These are phyloP conservation scores for Micromussa lordhowensis DNA, from an alignment of 92 coral and sea anemone genomes.

Conservation along the genomic window DNA sequence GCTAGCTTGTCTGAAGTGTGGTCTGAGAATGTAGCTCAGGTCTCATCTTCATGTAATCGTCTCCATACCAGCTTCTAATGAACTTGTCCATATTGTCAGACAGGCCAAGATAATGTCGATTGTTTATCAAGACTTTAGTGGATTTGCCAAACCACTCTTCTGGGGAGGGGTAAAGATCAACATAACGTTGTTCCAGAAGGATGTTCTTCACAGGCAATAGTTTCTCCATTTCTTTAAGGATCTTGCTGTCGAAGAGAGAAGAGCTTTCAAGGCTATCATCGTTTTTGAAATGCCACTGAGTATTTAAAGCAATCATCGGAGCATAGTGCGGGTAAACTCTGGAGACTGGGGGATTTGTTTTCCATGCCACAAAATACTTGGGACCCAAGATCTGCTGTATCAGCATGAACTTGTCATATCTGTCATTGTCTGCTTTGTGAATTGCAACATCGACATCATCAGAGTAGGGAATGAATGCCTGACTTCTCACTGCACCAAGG, in stretches of 20 bases:
- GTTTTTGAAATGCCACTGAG: slow-evolving; percentile 2
- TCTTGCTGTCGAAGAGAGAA: background rate
- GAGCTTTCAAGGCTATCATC: slow-evolving; percentile 6
- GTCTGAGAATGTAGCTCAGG: slow-evolving; percentile 14
- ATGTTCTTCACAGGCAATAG: slow-evolving; percentile 12
- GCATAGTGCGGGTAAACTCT: slow-evolving; percentile 20
- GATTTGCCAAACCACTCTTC: background rate
- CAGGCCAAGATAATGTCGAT: background rate
- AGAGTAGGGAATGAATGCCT: slow-evolving; percentile 58
- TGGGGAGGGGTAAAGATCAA: slow-evolving; percentile 19
- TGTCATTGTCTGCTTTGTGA: slow-evolving; percentile 26
- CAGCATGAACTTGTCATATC: background rate
- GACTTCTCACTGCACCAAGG: slow-evolving; percentile 69
- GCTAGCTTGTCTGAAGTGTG: background rate
- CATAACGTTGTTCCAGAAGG: background rate
- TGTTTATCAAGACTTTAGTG: slow-evolving; percentile 7
- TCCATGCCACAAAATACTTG: slow-evolving; percentile 21
- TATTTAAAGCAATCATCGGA: slow-evolving; percentile 1
- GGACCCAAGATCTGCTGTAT: slow-evolving; percentile 12
- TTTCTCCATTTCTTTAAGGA: slow-evolving; percentile 19
- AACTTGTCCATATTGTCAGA: background rate
- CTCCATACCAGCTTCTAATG: background rate
- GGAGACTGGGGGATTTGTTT: slow-evolving; percentile 8
- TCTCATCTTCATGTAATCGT: slow-evolving; percentile 14
- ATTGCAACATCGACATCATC: slow-evolving; percentile 52